Evolutionary conservation across 2,113 vertebrate genomes (phyloP), one percentile per base, ranked within the genome.

Genomic region (Myodes glareolus): DNA sequence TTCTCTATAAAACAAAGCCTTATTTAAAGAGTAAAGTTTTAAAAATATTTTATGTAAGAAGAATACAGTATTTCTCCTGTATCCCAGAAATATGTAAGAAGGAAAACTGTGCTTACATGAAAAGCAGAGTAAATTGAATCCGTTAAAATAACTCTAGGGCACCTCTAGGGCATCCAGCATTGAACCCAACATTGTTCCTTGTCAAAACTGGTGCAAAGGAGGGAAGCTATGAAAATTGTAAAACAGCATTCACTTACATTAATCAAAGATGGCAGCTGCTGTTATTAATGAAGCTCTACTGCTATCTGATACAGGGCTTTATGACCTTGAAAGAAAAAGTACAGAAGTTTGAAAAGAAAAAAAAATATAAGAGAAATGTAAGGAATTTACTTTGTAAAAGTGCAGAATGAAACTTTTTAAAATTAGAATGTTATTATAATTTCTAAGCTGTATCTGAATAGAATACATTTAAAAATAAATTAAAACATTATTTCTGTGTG

Each of bases 241-340:
- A 87, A 92, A 93, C 89, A 97, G 96, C 90, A 97, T 98, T 98
- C 96, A 91, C 91, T 98, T 98, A 95, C 95, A 97, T 98, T 99
- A 98, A 98, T 98, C 98, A 98, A 96, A 97, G 97, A 96, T 98
- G 97, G 93, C 97, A 98, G 98, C 95, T 98, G 84, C 72, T 98
- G 90, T 97, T 98, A 97, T 80, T 97, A 82, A 85, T 97, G 94
- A 97, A 96, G 87, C 27, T 97, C 97, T 98, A 94, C 91, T 97
- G 92, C 95, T 98, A 58, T 92, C 98, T 97, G 97, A 97, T 98
- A 97, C 47, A 70, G 39, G 36, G 58, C 87, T 97, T 11, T 73
- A 47, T 98, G 98, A 98, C 96, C 98, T 98, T 98, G 96, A 88
- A 81, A 96, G 89, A 89, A 93, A 91, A 97, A 98, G 58, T 78